These are phyloP conservation scores for Drosophila azteca DNA, from an alignment of 1,140 invertebrate species.

Conservation along the genomic window DNA sequence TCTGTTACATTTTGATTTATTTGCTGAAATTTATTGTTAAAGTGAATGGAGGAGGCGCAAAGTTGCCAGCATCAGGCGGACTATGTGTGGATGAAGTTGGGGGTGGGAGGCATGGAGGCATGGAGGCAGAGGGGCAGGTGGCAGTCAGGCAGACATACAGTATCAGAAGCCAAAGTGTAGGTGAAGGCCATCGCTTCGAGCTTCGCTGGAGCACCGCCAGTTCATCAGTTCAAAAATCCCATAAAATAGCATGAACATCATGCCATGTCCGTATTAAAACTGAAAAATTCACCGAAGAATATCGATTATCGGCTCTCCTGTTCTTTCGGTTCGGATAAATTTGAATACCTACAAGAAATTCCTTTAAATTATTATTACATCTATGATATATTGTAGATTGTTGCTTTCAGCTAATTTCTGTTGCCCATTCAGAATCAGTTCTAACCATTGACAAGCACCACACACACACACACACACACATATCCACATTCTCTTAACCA, in stretches of 20 bases:
- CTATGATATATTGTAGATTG: neutral
- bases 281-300: too few species aligned
- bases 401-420: constrained; percentile 22
- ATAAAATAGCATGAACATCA: constrained; percentile 9
- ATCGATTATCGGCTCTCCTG: too few species aligned
- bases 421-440: constrained; percentile 55
- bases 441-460: constrained; percentile 17
- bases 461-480: constrained; percentile 4
- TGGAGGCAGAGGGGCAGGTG: neutral
- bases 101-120: neutral
- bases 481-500: constrained; percentile 8
- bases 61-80: constrained; percentile 38
- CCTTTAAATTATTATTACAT: too few species aligned
- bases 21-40: constrained; percentile 80
- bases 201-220: neutral
- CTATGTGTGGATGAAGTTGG: neutral
- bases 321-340: too few species aligned
- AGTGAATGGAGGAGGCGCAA: constrained; percentile 56
- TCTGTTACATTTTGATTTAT: constrained; percentile 80
- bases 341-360: too few species aligned
- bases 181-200: constrained; percentile 34
- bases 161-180: constrained; percentile 39
- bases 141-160: neutral
- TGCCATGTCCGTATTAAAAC: too few species aligned
- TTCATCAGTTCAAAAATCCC: constrained; percentile 10